A percentile compares a stretch with the other conserved stretches of the same genome.
Evolutionary conservation across 2,888 invertebrate genomes (phyloP).

Genomic region (Scotopteryx bipunctaria): DNA sequence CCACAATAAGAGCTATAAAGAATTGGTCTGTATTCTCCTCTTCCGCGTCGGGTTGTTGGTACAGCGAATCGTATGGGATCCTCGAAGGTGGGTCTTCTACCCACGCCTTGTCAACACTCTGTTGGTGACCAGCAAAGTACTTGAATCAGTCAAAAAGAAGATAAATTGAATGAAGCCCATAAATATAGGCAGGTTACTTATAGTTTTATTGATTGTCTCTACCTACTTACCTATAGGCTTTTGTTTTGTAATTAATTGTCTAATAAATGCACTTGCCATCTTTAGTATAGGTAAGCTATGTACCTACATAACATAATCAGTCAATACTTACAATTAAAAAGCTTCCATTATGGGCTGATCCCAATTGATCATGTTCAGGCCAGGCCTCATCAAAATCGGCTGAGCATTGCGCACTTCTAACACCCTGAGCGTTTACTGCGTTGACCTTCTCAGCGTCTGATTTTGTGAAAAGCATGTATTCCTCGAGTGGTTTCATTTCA

Average conservation of each 20-base stretch:
- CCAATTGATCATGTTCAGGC: conserved; percentile 71
- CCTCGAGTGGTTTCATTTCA: conserved; percentile 93
- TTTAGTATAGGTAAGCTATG: no score
- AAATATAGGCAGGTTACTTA: no score
- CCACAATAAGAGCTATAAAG: conserved; percentile 89
- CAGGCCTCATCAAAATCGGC: conserved; percentile 87
- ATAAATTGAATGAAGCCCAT: no score
- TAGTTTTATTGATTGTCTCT: no score
- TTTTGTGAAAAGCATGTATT: conserved; percentile 95
- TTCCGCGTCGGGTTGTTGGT: conserved; percentile 88
- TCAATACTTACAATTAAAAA: conserved; percentile 68
- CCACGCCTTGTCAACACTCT: conserved; percentile 92
- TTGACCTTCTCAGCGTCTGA: conserved; percentile 92
- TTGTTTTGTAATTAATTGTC: no score
- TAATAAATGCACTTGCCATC: no score
- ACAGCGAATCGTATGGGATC: conserved; percentile 88
- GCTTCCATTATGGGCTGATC: conserved; percentile 73
- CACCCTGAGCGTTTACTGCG: conserved; percentile 93
- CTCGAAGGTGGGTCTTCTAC: conserved; percentile 92
- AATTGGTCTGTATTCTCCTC: conserved; percentile 92
- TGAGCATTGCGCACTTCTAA: conserved; percentile 93
- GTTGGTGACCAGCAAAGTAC: conserved; percentile 38
- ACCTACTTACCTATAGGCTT: no score
- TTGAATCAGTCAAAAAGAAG: conserved; percentile 19
- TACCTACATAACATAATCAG: no score